Evolutionary conservation across 2,113 vertebrate species (phyloP).

Genomic region (Centrocercus urophasianus): DNA sequence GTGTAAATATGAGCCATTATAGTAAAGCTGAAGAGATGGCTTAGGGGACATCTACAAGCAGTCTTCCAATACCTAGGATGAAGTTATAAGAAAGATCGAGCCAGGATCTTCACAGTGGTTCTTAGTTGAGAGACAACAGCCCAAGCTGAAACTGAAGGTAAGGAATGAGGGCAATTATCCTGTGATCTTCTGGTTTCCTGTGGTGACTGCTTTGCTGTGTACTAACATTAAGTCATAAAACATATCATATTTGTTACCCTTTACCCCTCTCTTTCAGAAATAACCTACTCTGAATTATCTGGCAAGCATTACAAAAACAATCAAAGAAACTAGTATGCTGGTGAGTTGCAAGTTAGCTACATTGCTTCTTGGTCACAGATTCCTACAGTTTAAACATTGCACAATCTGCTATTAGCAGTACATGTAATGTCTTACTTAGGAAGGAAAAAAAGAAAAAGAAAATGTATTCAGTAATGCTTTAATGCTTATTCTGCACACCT

Average conservation of each 20-base stretch:
- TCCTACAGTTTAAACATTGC: neutral
- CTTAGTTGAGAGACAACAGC: neutral
- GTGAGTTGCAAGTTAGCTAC: neutral
- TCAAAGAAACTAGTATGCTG: neutral
- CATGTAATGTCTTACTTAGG: neutral
- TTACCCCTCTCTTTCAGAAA: neutral
- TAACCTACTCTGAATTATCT: neutral
- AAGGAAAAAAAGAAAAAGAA: neutral
- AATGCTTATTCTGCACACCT: neutral
- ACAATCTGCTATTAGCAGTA: neutral
- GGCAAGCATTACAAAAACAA: neutral
- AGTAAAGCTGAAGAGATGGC: neutral
- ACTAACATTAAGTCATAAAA: neutral
- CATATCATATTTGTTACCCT: neutral
- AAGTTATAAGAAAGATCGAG: neutral
- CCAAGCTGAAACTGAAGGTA: neutral
- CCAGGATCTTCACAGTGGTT: neutral
- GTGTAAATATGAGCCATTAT: neutral
- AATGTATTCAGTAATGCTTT: neutral
- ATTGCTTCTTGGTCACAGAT: neutral
- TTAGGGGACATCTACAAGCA: neutral
- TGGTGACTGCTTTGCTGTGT: neutral
- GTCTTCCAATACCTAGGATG: neutral
- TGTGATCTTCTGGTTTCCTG: neutral
- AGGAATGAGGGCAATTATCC: neutral